Evolutionary conservation across 2,113 vertebrate species (phyloP), one percentile per base, ranked within the genome.

Genomic region (Salvator merianae): DNA sequence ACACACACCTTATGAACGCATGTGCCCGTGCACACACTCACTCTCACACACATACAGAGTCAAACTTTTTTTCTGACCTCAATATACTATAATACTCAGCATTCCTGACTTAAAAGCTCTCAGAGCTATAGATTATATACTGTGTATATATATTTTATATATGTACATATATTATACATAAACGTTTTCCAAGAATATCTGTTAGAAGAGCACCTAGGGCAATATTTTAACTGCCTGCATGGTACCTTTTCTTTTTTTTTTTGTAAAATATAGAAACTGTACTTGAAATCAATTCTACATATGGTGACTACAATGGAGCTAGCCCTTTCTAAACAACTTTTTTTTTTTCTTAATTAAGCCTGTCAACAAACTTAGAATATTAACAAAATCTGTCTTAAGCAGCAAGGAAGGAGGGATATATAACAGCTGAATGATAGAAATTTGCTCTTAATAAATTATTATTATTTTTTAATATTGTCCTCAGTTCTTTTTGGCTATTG

Each of bases 81-180:
- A 94, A 95, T 94, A 96, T 91, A 95, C 95, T 96, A 95, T 95
- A 95, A 96, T 95, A 96, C 94, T 96, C 93, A 91, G 96, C 96
- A 96, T 96, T 96, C 96, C 95, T 96, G 96, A 96, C 95, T 94
- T 95, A 95, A 92, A 91, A 96, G 96, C 95, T 96, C 96, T 96
- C 94, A 95, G 96, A 96, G 96, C 93, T 95, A 94, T 95, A 95
- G 96, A 95, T 96, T 96, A 96, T 96, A 96, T 95, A 96, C 94
- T 96, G 95, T 96, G 94, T 95, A 91, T 92, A 89, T 93, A 78
- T 94, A 89, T 91, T 79, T 82, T 96, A 95, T 96, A 96, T 96
- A 92, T 96, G 95, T 95, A 96, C 93, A 93, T 89, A 93, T 95
- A 96, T 95, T 95, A 95, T 95, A 96, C 95, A 96, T 95, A 95